These are phyloP conservation scores for Balaenoptera acutorostrata DNA, from an alignment of 2,113 vertebrate genomes.

Conservation along the genomic window DNA sequence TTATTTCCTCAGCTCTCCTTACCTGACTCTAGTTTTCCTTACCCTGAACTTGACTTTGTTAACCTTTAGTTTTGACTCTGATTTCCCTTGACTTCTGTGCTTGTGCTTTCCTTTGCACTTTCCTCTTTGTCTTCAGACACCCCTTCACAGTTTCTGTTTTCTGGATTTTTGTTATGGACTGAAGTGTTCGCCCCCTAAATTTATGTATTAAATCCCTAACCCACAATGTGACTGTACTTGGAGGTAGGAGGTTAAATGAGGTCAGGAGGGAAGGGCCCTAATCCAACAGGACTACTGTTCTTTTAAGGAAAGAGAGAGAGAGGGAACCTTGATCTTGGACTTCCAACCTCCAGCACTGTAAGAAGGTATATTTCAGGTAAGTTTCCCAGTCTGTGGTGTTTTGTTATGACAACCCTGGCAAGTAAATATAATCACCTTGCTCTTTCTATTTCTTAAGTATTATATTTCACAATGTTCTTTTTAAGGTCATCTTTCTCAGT, in stretches of 20 bases:
- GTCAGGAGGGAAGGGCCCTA: neutral
- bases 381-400: neutral
- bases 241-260: neutral
- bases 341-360: neutral
- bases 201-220: neutral
- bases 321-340: neutral
- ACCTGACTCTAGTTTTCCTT: neutral
- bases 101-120: neutral
- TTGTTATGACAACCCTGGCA: neutral
- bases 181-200: neutral
- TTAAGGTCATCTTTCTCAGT: neutral
- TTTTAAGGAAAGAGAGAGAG: neutral
- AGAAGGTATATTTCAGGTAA: neutral
- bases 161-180: neutral
- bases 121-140: neutral
- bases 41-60: neutral
- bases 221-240: neutral
- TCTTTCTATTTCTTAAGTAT: neutral
- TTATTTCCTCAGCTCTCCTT: neutral
- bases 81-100: neutral
- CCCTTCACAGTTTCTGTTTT: fast-evolving
- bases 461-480: neutral
- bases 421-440: neutral
- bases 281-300: neutral
- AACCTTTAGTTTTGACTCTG: neutral